phyloP scores from a whole-genome alignment of 2,797 vertebrate genomes.

The Danio jaintianensis region DNA sequence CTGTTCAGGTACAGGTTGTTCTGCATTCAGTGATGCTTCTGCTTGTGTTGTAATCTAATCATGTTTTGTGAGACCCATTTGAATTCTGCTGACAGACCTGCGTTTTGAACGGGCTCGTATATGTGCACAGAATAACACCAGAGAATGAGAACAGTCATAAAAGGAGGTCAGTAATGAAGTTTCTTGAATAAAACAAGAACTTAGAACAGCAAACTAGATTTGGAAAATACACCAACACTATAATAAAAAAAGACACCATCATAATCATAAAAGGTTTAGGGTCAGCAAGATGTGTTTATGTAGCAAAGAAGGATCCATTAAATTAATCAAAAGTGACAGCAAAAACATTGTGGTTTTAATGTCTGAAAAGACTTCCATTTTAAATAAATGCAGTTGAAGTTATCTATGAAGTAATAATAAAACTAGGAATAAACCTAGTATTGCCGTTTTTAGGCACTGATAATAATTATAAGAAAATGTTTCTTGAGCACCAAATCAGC shows the following conservation, averaged over 20 bases:
- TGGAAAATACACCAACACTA: not conserved
- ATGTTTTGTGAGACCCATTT: conserved; percentile 72
- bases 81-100: conserved; percentile 79
- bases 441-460: no score
- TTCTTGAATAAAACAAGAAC: not conserved
- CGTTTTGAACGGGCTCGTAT: conserved; percentile 62
- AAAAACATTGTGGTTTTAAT: no score
- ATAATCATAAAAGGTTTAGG: not conserved
- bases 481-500: no score
- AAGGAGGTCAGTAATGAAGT: not conserved
- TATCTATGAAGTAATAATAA: no score
- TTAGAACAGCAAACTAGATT: not conserved
- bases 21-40: conserved; percentile 6
- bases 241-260: not conserved
- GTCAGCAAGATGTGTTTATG: not conserved
- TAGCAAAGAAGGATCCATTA: no score
- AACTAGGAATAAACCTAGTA: no score
- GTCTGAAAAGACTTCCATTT: no score
- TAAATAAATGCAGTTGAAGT: no score
- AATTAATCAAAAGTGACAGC: no score
- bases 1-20: not conserved
- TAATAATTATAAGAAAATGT: no score
- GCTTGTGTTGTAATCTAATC: conserved; percentile 50
- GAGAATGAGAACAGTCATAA: not conserved
- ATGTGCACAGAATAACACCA: conserved; percentile 69